These are phyloP conservation scores for Neocrepidodera transversa DNA, from an alignment of 2,888 invertebrate genomes.

Conservation along the genomic window DNA sequence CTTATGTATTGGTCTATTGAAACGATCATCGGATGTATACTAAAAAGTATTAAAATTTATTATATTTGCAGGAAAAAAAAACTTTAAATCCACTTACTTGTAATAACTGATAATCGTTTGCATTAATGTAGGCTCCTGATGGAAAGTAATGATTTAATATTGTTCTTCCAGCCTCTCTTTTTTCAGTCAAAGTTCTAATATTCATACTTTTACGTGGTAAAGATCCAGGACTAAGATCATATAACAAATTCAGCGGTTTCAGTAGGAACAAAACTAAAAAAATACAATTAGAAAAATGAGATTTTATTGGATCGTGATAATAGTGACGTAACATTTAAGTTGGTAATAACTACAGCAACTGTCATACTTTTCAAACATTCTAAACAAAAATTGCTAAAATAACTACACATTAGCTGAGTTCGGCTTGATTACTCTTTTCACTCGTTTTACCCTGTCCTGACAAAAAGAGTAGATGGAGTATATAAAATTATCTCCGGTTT, in stretches of 20 bases:
- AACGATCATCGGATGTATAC: constrained; percentile 32
- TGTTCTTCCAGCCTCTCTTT: constrained; percentile 27
- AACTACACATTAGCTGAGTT: too few relatives aligned
- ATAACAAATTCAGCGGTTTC: constrained; percentile 33
- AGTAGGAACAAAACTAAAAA: constrained; percentile 32
- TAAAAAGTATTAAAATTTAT: constrained; percentile 20
- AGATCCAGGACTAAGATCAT: constrained; percentile 37
- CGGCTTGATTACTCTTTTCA: too few relatives aligned
- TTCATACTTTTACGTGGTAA: constrained; percentile 33
- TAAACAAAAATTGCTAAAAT: too few relatives aligned
- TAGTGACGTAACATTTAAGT: too few relatives aligned
- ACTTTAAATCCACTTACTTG: constrained; percentile 29
- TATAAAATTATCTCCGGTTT: too few relatives aligned
- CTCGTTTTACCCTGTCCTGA: too few relatives aligned
- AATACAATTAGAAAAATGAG: neutral
- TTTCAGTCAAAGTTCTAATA: constrained; percentile 26
- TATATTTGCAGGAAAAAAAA: neutral
- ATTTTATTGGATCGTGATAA: too few relatives aligned
- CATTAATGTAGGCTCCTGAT: constrained; percentile 5
- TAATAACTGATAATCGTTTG: constrained; percentile 32
- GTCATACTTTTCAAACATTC: too few relatives aligned
- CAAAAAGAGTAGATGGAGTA: too few relatives aligned
- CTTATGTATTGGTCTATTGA: constrained; percentile 34
- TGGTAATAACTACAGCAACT: too few relatives aligned
- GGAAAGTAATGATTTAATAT: constrained; percentile 32